phyloP scores from a whole-genome alignment of 2,113 vertebrate genomes.

The Ondatra zibethicus region DNA sequence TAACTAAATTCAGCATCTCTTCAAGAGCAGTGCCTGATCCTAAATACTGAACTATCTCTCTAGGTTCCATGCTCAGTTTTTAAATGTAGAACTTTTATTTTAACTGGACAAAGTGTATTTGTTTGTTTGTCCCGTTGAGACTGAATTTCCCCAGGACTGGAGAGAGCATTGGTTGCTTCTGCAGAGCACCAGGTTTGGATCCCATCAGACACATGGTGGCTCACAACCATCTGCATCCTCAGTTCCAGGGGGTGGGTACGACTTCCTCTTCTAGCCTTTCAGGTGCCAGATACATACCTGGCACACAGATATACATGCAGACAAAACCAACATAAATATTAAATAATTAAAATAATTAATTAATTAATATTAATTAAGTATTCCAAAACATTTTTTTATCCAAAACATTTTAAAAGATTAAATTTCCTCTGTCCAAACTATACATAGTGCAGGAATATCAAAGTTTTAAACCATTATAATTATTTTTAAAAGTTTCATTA shows the following conservation, averaged over 20 bases:
- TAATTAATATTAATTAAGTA: background rate
- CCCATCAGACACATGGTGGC: background rate
- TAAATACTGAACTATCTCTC: background rate
- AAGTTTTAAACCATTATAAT: background rate
- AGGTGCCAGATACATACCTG: background rate
- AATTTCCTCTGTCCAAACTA: background rate
- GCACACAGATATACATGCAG: background rate
- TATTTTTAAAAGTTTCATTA: background rate
- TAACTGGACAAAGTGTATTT: background rate
- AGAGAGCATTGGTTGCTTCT: background rate
- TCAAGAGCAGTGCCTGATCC: background rate
- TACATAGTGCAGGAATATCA: background rate
- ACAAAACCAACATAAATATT: background rate
- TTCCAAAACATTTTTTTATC: background rate
- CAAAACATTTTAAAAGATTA: background rate
- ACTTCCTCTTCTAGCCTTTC: background rate
- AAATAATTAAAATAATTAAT: no score
- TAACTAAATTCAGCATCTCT: background rate
- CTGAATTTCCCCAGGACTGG: background rate
- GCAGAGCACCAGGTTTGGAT: background rate
- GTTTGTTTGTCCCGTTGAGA: background rate
- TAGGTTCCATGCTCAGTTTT: background rate
- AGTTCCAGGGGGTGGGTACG: no score
- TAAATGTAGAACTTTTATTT: background rate
- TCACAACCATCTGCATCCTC: background rate